Evolutionary conservation across 2,888 invertebrate species (phyloP).

Genomic region (Bellardia pandia): DNA sequence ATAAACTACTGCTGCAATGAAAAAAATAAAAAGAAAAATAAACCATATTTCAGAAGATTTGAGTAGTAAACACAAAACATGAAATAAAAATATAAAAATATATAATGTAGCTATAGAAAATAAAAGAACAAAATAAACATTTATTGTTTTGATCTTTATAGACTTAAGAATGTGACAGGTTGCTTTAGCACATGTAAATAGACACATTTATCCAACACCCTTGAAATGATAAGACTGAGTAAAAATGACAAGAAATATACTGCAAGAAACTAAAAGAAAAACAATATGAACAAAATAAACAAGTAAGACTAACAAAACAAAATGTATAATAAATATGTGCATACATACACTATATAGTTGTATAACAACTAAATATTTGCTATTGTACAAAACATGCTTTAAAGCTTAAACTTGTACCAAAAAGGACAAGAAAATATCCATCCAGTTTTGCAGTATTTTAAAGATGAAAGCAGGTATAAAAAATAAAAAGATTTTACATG

Average conservation of each 20-base stretch:
- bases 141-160: conserved; percentile 70
- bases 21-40: background rate
- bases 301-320: conserved; percentile 29
- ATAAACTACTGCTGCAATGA: background rate
- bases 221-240: conserved; percentile 32
- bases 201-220: conserved; percentile 61
- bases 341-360: conserved; percentile 25
- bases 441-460: background rate
- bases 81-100: background rate
- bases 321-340: too few relatives aligned
- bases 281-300: conserved; percentile 33
- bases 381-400: conserved; percentile 2
- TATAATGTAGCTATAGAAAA: background rate
- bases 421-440: conserved; percentile 11
- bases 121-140: conserved; percentile 62
- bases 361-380: conserved; percentile 15
- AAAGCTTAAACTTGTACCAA: conserved; percentile 29
- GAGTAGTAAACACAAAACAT: background rate
- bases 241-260: conserved; percentile 5
- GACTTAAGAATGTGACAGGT: conserved; percentile 72
- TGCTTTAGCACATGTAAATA: conserved; percentile 71
- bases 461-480: background rate
- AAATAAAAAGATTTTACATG: conserved; percentile 23
- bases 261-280: background rate
- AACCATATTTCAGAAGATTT: conserved; percentile 15